Base-by-base conservation (phyloP, 2,888 invertebrate species). In the Epistrophe grossulariae region DNA sequence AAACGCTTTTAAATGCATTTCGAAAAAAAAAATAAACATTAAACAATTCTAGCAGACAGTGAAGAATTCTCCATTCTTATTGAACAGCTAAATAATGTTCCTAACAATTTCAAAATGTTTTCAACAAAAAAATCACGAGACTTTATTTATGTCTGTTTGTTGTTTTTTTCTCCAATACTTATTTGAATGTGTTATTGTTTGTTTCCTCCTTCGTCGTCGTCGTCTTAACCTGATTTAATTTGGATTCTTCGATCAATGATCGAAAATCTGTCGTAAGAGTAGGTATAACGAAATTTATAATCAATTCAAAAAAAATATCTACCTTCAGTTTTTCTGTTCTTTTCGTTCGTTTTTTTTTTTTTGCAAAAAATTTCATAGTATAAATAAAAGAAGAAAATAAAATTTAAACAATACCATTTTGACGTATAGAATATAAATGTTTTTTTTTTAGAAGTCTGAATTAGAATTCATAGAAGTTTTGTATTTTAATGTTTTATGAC, bases 381-480 rank as follows among this genome's bases (percentile, higher is more conserved):
- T 24, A 11, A 11, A 40, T 24, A 40, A 35, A n/a, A 11, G 15
- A 15, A 0, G 13, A 43, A 45, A 66, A 64, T 10, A 17, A 48
- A 15, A 31, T 1, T 31, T 17, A 0, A 50, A 28, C n/a, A 31
- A 45, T 19, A 19, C n/a, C 3, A 28, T 17, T 66, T 28, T 15
- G 59, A 6, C 11, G 13, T 38, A 11, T n/a, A 7, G 6, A 7
- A 38, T 13, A 4, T 45, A 17, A 5, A 0, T 4, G 24, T 31
- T 9, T n/a, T 45, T 45, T 48, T 28, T 31, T 11, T 43, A 43
- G 15, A 28, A 9, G 15, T 28, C n/a, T 24, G 10, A 64, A n/a
- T 64, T 45, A 31, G 31, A 66, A 66, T 66, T 66, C 48, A 66
- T 35, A 45, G 48, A 17, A 31, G 48, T 48, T 66, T 10, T 31